phyloP scores from a whole-genome alignment of 2,888 invertebrate species.

The Carpatolechia fugitivella region DNA sequence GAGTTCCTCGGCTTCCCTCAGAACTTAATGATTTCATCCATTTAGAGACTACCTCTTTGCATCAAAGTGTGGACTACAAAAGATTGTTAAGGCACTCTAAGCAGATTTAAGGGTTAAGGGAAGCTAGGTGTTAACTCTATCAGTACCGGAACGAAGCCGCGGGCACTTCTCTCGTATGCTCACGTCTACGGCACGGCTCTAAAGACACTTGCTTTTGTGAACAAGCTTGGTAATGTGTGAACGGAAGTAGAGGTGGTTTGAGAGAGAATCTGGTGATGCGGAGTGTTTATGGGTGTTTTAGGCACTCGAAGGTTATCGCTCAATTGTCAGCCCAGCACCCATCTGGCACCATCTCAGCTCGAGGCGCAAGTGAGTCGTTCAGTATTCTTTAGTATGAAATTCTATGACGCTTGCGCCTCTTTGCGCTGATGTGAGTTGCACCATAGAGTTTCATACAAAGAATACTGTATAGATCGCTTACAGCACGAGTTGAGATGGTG shows the following conservation, averaged over 20 bases:
- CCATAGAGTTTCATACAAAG: too few relatives aligned
- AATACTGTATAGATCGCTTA: too few relatives aligned
- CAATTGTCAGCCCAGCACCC: too few relatives aligned
- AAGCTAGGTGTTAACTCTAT: slow-evolving; percentile 1
- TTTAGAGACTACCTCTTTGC: too few relatives aligned
- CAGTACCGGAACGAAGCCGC: slow-evolving; percentile 10
- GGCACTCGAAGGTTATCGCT: neutral
- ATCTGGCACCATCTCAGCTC: too few relatives aligned
- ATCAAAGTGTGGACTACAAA: neutral
- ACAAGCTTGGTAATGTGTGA: neutral
- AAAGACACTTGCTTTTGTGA: neutral
- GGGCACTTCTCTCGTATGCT: neutral
- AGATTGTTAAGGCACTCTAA: neutral
- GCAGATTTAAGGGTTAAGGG: neutral
- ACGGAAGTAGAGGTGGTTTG: neutral
- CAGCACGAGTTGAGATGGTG: too few relatives aligned
- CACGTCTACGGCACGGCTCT: neutral
- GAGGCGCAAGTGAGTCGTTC: too few relatives aligned
- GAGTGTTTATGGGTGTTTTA: neutral
- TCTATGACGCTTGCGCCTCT: too few relatives aligned
- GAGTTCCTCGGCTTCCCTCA: too few relatives aligned
- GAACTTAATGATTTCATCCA: too few relatives aligned
- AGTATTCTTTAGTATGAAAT: too few relatives aligned
- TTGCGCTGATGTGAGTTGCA: too few relatives aligned
- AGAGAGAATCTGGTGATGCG: neutral